Evolutionary conservation across 2,113 vertebrate species (phyloP).

Genomic region (Cavia porcellus): DNA sequence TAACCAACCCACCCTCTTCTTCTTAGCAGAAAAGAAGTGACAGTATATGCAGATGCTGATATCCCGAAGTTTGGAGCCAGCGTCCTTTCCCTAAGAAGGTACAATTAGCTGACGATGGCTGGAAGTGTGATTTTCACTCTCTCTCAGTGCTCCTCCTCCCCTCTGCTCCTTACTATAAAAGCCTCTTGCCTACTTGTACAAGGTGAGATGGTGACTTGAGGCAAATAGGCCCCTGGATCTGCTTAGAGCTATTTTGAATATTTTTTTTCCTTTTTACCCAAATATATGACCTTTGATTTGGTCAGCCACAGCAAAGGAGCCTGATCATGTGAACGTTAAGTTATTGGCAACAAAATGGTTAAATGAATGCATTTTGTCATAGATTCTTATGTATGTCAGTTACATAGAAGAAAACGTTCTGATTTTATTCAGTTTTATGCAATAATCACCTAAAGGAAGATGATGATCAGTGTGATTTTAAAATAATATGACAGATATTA

Average conservation of each 20-base stretch:
- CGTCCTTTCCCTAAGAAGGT: not conserved
- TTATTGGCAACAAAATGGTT: not conserved
- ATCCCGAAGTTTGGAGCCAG: not conserved
- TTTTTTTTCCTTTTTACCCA: not conserved
- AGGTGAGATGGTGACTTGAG: not conserved
- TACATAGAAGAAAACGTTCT: constrained; percentile 48
- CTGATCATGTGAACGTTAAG: not conserved
- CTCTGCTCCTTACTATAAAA: not conserved
- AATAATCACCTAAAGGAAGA: constrained; percentile 41
- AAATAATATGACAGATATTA: not conserved
- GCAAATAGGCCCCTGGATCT: not conserved
- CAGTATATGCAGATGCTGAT: not conserved
- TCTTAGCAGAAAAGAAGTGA: not conserved
- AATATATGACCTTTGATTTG: not conserved
- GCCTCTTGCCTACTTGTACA: not conserved
- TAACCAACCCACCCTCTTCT: not conserved
- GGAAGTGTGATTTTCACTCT: not conserved
- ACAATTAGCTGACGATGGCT: not conserved
- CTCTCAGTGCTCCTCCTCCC: not conserved
- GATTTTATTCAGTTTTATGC: constrained; percentile 53
- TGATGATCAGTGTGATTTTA: constrained; percentile 47
- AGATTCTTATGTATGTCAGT: constrained; percentile 38
- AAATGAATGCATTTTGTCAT: not conserved
- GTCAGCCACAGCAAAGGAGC: not conserved
- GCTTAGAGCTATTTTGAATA: not conserved